A percentile compares a stretch with the other conserved stretches of the same genome.
phyloP scores from a whole-genome alignment of 2,888 invertebrate species.

The Drosophila multiciliata region DNA sequence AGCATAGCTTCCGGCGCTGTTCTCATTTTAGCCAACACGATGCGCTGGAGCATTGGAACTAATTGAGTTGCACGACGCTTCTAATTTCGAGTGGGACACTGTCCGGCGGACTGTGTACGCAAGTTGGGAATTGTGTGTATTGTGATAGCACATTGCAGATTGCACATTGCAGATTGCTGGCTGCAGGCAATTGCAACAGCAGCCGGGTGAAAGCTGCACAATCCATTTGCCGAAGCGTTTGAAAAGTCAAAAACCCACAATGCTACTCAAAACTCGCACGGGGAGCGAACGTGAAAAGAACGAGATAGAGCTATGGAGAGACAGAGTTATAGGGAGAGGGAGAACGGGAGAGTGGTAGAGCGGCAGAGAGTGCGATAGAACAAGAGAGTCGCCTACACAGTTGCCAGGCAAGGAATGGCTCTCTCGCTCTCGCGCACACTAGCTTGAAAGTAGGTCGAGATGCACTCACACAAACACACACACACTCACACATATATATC shows the following conservation, averaged over 20 bases:
- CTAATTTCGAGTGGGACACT: conserved; percentile 48
- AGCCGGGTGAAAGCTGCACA: not conserved
- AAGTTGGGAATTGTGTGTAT: conserved; percentile 20
- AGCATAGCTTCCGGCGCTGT: conserved; percentile 63
- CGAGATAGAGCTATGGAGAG: not conserved
- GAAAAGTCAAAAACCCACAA: conserved; percentile 9
- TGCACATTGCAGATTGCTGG: not conserved
- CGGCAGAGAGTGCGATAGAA: not conserved
- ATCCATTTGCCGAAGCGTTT: not conserved
- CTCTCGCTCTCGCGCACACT: conserved; percentile 19
- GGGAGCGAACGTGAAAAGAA: not conserved
- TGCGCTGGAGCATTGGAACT: conserved; percentile 42
- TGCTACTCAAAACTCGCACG: conserved; percentile 9
- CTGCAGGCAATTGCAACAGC: not conserved
- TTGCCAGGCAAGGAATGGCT: conserved; percentile 37
- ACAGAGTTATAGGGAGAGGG: not conserved
- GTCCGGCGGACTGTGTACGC: conserved; percentile 1
- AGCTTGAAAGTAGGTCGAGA: conserved; percentile 70
- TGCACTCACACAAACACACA: conserved; percentile 52
- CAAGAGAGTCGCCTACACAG: conserved; percentile 43
- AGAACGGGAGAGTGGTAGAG: not conserved
- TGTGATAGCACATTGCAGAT: conserved; percentile 1
- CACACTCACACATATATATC: not conserved
- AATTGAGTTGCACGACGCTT: conserved; percentile 66
- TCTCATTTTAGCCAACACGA: conserved; percentile 33